Base-by-base conservation (phyloP, 2,113 vertebrate species). In the Sylvia atricapilla region DNA sequence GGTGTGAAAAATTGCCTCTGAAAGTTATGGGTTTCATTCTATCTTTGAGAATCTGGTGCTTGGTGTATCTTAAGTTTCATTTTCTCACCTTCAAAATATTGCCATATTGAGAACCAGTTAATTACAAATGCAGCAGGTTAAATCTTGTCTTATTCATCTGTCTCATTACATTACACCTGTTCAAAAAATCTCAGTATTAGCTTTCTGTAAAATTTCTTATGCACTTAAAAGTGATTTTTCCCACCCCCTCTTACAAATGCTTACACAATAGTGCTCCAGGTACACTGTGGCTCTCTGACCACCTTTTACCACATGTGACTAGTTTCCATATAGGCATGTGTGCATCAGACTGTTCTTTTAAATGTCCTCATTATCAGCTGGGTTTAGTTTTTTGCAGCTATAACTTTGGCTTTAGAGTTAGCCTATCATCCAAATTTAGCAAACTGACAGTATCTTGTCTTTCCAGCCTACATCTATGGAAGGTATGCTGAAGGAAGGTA, bases 1-100 rank as follows among this genome's bases (percentile, higher is more conserved):
- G 7, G 35, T 80, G 11, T 69, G 64, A 62, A 82, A 89, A 92
- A 56, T 17, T 75, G n/a, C 4, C 24, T 28, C 24, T 67, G 50
- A 84, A 83, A 59, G 20, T 24, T 35, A 3, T n/a, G 10, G 11
- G 23, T 72, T 59, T 60, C 30, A 63, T 30, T 92, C 60, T 46
- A 2, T 21, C 73, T 91, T 76, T 88, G 64, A 86, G 27, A 64
- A 74, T 62, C 39, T 47, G 52, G 10, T 92, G 27, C 33, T 91
- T 87, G 28, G n/a, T 56, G 6, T 70, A 47, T 44, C 67, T 85
- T 63, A 75, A 63, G 39, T 81, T 95, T 89, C 47, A 68, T 88
- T 86, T 96, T 92, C 43, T 60, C 52, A 72, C 56, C 44, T 92
- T 93, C 41, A 78, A 72, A 93, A 78, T 95, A 90, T 67, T 90